Evolutionary conservation across 2,888 invertebrate species (phyloP).

Genomic region (Trisateles emortualis): DNA sequence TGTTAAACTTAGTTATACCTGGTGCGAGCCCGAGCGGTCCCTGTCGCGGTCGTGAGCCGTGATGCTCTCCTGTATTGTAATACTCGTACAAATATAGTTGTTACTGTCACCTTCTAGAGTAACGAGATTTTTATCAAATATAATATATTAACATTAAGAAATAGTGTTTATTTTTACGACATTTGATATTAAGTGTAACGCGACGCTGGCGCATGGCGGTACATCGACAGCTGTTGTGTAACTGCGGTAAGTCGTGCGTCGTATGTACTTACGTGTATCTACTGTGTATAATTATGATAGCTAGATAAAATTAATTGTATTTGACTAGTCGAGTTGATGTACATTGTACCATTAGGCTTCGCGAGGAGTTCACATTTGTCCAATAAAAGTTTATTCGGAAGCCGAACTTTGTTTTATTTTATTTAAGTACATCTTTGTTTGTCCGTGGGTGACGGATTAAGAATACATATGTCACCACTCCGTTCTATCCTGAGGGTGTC

Average conservation of each 20-base stretch:
- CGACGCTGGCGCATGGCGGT: background rate
- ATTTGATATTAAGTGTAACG: constrained; percentile 47
- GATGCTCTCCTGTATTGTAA: constrained; percentile 29
- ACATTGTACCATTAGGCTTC: constrained; percentile 70
- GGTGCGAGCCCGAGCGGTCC: background rate
- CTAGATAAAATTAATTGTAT: constrained; percentile 72
- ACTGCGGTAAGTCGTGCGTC: constrained; percentile 24
- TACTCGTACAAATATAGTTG: constrained; percentile 74
- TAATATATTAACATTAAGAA: constrained; percentile 50
- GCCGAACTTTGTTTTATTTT: constrained; percentile 70
- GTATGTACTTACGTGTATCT: constrained; percentile 34
- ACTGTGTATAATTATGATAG: constrained; percentile 55
- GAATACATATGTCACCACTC: too few relatives aligned
- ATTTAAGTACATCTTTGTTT: too few relatives aligned
- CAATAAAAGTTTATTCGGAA: constrained; percentile 84
- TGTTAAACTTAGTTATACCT: background rate
- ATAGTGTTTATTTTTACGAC: constrained; percentile 65
- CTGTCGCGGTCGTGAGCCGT: constrained; percentile 13
- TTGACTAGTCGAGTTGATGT: constrained; percentile 79
- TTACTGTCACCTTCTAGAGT: constrained; percentile 79
- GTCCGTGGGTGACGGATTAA: too few relatives aligned
- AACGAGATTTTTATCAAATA: constrained; percentile 49
- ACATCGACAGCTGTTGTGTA: background rate
- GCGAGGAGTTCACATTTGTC: constrained; percentile 74
- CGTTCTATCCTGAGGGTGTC: too few relatives aligned